Percentiles rank a stretch among this genome's conserved stretches.
phyloP scores from a whole-genome alignment of 1,140 invertebrate species.

The Drosophila varians region DNA sequence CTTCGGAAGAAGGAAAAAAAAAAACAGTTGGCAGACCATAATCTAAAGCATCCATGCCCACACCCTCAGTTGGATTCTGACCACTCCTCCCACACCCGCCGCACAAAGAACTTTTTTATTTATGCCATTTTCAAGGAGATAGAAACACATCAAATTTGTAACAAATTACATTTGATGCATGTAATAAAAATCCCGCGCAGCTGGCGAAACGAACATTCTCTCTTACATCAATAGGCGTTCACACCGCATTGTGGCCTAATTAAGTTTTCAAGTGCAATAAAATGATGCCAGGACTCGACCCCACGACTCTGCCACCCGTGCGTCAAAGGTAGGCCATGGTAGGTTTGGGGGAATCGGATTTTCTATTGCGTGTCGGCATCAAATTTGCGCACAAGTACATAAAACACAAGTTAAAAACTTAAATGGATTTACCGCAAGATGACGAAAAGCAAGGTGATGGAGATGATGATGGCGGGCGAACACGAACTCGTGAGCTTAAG shows the following conservation, averaged over 20 bases:
- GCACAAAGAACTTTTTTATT: conserved; percentile 62
- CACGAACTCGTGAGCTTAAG: conserved; percentile 8
- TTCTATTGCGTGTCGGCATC: conserved; percentile 71
- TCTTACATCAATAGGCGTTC: conserved; percentile 64
- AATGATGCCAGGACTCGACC: conserved; percentile 62
- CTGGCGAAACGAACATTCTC: conserved; percentile 48
- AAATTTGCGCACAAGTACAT: conserved; percentile 72
- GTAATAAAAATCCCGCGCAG: conserved; percentile 77
- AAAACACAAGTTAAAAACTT: conserved; percentile 81
- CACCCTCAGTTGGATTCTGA: conserved; percentile 15
- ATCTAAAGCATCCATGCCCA: too few relatives aligned
- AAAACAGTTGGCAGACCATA: conserved; percentile 50
- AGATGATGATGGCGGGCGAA: conserved; percentile 36
- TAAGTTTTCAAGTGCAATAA: conserved; percentile 83
- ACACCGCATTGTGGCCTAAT: conserved; percentile 81
- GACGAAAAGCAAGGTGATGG: conserved; percentile 25
- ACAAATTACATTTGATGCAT: conserved; percentile 83
- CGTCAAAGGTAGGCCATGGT: conserved; percentile 3
- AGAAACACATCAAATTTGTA: conserved; percentile 83
- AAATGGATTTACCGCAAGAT: conserved; percentile 63
- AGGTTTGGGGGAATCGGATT: conserved; percentile 3
- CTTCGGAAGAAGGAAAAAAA: conserved; percentile 6
- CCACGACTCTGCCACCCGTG: conserved; percentile 4
- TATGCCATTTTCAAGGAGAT: conserved; percentile 76
- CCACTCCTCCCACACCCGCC: not conserved